Conservation (phyloP, 2,797 vertebrate species). For the Anniella stebbinsi region DNA sequence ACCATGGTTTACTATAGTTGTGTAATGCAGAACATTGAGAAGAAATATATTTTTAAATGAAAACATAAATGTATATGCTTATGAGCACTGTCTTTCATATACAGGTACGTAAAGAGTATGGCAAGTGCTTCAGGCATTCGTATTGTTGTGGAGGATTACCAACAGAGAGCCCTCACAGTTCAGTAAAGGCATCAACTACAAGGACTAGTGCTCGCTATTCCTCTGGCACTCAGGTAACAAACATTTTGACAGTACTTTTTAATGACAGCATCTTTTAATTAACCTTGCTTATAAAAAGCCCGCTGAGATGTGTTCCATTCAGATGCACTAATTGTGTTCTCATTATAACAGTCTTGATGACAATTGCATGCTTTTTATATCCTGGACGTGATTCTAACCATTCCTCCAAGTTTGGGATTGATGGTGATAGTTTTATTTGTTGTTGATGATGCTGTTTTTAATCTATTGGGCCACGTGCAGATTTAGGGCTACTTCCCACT, state of each 20-base stretch:
- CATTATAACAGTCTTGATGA: slow-evolving; percentile 65
- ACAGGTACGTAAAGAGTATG: slow-evolving; percentile 97
- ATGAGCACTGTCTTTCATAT: neutral
- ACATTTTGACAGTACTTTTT: slow-evolving; percentile 73
- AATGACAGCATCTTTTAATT: slow-evolving; percentile 78
- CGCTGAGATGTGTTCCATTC: slow-evolving; percentile 72
- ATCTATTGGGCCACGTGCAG: neutral
- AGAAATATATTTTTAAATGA: neutral
- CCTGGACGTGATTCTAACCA: slow-evolving; percentile 48
- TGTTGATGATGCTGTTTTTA: neutral
- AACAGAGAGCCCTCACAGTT: slow-evolving; percentile 94
- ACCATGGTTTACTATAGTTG: neutral
- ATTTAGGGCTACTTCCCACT: neutral
- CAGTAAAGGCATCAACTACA: slow-evolving; percentile 93
- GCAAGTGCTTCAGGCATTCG: slow-evolving; percentile 97
- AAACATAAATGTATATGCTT: neutral
- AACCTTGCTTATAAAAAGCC: slow-evolving; percentile 75
- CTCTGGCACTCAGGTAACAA: slow-evolving; percentile 96
- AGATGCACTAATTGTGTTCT: slow-evolving; percentile 77
- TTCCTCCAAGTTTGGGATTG: slow-evolving; percentile 38
- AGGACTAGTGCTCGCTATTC: slow-evolving; percentile 98
- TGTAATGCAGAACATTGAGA: neutral
- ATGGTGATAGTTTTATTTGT: neutral
- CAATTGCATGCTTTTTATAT: slow-evolving; percentile 54
- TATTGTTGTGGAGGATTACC: slow-evolving; percentile 95